These are phyloP conservation scores for Gobiocypris rarus DNA, from an alignment of 2,113 vertebrate genomes.

Conservation along the genomic window DNA sequence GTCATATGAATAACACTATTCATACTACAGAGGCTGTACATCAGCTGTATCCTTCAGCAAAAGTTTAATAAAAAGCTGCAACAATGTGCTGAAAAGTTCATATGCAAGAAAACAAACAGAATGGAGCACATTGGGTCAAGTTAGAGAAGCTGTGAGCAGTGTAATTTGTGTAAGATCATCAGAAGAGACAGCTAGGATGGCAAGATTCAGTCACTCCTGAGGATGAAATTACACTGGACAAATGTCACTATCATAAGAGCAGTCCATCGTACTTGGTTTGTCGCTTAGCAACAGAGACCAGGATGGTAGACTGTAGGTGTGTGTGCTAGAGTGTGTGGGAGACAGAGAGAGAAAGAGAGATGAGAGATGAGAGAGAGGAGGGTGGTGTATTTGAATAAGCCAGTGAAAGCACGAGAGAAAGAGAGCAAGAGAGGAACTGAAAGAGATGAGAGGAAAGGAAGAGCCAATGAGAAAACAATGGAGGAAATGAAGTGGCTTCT, in stretches of 20 bases:
- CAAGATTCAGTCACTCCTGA: slow-evolving; percentile 43
- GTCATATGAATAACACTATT: slow-evolving; percentile 55
- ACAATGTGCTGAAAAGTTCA: neutral
- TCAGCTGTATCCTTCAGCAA: slow-evolving; percentile 3
- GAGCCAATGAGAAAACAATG: slow-evolving; percentile 40
- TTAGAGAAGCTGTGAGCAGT: neutral
- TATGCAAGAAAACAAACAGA: neutral
- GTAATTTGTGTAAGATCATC: neutral
- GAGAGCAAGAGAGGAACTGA: slow-evolving; percentile 44
- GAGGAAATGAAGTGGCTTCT: neutral
- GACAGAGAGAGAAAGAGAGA: slow-evolving; percentile 40
- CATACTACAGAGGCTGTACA: neutral
- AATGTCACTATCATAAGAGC: slow-evolving; percentile 77
- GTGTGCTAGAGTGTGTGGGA: slow-evolving; percentile 71
- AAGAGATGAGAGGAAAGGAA: slow-evolving; percentile 36
- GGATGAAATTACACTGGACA: slow-evolving; percentile 73
- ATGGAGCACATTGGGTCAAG: neutral
- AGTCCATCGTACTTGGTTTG: slow-evolving; percentile 72
- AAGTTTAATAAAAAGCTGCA: neutral
- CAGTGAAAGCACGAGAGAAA: slow-evolving; percentile 47
- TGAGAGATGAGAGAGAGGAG: slow-evolving; percentile 36
- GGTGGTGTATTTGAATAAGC: slow-evolving; percentile 9
- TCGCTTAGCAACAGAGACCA: slow-evolving; percentile 83
- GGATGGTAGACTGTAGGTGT: slow-evolving; percentile 80
- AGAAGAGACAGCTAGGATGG: neutral